Evolutionary conservation across 2,113 vertebrate species (phyloP).

Genomic region (Forbesichthys agassizii): DNA sequence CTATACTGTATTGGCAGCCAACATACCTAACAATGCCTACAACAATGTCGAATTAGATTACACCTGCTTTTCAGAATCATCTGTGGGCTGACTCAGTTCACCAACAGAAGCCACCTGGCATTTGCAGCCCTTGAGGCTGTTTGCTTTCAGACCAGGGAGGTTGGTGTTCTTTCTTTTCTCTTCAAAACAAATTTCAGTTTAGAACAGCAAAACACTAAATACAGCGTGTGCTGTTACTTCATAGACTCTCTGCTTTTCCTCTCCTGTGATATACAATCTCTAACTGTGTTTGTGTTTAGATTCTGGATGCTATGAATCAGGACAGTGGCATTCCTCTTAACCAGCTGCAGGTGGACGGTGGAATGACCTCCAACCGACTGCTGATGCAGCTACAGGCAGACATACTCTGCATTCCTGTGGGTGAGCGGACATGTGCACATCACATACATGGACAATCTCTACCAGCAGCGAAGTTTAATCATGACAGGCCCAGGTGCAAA

Average conservation of each 20-base stretch:
- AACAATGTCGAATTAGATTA: too few species aligned
- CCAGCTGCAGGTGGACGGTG: conserved; percentile 86
- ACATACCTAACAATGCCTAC: too few species aligned
- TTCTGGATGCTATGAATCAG: conserved; percentile 95
- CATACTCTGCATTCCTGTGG: conserved; percentile 93
- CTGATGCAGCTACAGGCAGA: conserved; percentile 97
- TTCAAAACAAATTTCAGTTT: neutral
- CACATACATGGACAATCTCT: neutral
- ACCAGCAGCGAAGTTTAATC: too few species aligned
- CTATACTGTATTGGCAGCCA: too few species aligned
- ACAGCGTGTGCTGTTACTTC: too few species aligned
- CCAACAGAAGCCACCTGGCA: conserved; percentile 94
- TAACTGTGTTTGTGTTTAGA: conserved; percentile 68
- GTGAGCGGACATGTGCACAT: conserved; percentile 69
- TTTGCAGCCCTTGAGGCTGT: conserved; percentile 98
- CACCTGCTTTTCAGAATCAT: conserved; percentile 82
- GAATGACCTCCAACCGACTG: conserved; percentile 92
- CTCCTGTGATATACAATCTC: neutral
- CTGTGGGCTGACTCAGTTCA: conserved; percentile 98
- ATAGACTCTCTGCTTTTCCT: too few species aligned
- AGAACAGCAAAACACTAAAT: too few species aligned
- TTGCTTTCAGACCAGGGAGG: conserved; percentile 97
- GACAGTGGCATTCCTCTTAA: conserved; percentile 90
- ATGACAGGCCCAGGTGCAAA: too few species aligned
- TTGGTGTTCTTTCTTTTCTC: conserved; percentile 51